These are phyloP conservation scores for Xestia ashworthii DNA, from an alignment of 2,888 invertebrate genomes.

Conservation along the genomic window DNA sequence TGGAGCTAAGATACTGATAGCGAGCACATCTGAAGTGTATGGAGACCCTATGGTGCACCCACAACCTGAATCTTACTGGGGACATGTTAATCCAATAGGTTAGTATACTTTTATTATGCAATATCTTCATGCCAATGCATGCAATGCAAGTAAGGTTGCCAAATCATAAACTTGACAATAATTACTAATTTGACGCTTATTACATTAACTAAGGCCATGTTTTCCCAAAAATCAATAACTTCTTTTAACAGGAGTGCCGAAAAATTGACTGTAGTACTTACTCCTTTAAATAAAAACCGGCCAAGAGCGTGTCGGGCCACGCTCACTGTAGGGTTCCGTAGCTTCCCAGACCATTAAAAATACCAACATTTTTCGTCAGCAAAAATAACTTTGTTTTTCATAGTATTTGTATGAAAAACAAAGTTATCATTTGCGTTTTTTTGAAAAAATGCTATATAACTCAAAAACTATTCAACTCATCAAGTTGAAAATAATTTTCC, in stretches of 20 bases:
- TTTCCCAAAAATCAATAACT: not conserved
- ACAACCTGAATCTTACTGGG: constrained; percentile 99
- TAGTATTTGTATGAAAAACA: too few species aligned
- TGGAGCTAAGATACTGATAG: constrained; percentile 97
- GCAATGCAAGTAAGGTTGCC: not conserved
- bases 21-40: constrained; percentile 99
- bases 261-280: not conserved
- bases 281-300: too few species aligned
- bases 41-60: constrained; percentile 99
- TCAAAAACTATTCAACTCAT: too few species aligned
- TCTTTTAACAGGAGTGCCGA: not conserved
- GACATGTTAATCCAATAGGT: constrained; percentile 99
- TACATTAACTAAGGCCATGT: not conserved
- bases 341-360: too few species aligned
- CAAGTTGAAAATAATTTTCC: too few species aligned
- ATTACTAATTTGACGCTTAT: not conserved
- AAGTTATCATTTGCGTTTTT: too few species aligned
- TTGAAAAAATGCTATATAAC: too few species aligned
- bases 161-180: not conserved
- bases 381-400: too few species aligned
- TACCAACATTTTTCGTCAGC: too few species aligned
- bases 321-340: too few species aligned
- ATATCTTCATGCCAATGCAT: not conserved
- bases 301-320: too few species aligned
- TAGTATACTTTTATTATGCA: constrained; percentile 62